These are phyloP conservation scores for Cairina moschata DNA, from an alignment of 2,113 vertebrate species.

Conservation along the genomic window DNA sequence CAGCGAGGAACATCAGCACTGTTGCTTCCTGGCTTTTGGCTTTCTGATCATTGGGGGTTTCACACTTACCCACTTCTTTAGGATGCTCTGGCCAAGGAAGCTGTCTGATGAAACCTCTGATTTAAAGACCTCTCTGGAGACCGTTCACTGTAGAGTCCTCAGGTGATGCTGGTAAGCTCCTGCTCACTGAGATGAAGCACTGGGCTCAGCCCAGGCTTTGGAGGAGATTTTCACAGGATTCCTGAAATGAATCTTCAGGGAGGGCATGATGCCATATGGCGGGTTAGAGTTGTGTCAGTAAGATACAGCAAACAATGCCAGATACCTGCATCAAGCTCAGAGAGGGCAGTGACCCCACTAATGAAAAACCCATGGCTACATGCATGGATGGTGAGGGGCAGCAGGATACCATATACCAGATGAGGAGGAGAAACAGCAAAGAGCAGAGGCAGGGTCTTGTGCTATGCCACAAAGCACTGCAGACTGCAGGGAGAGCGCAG, in stretches of 20 bases:
- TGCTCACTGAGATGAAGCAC: neutral
- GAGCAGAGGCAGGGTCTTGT: neutral
- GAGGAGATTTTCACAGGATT: neutral
- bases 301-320: neutral
- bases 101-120: neutral
- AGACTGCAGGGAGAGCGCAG: accelerated
- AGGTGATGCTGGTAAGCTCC: neutral
- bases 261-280: neutral
- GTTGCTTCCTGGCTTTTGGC: neutral
- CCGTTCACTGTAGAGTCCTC: neutral
- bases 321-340: neutral
- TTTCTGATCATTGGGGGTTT: neutral
- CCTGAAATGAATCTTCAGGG: neutral
- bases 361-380: neutral
- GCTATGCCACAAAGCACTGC: accelerated
- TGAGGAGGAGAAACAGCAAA: neutral
- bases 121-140: neutral
- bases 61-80: neutral
- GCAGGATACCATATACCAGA: neutral
- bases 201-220: neutral
- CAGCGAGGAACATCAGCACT: neutral
- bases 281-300: neutral
- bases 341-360: neutral
- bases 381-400: no score
- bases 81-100: neutral